These are phyloP conservation scores for Falco cherrug DNA, from an alignment of 2,797 vertebrate genomes.

Conservation along the genomic window DNA sequence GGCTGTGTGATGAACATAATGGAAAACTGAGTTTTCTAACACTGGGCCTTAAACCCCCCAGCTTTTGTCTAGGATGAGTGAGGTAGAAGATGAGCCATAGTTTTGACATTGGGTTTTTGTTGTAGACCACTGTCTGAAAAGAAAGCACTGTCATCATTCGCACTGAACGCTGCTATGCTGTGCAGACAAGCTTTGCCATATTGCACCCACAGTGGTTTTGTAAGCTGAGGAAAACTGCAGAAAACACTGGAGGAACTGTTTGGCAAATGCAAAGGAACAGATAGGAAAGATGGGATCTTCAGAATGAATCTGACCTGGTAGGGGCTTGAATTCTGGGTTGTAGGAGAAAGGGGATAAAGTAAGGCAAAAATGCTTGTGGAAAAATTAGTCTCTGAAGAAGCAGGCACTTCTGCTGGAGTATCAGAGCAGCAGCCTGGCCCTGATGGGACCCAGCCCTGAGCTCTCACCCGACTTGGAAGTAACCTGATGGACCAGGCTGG, in stretches of 20 bases:
- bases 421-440: not conserved
- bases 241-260: not conserved
- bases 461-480: not conserved
- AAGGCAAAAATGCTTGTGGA: not conserved
- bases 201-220: not conserved
- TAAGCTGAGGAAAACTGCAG: not conserved
- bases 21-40: not conserved
- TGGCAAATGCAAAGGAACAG: not conserved
- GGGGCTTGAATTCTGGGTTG: not conserved
- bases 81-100: not conserved
- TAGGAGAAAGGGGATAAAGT: not conserved
- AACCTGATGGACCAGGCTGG: not conserved
- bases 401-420: not conserved
- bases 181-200: not conserved
- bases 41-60: not conserved
- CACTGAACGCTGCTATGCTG: fast-evolving
- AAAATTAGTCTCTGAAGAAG: not conserved
- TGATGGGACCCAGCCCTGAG: not conserved
- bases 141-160: not conserved
- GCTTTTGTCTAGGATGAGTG: not conserved
- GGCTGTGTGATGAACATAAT: not conserved
- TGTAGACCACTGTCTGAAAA: not conserved
- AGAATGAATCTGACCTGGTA: not conserved
- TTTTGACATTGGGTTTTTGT: not conserved
- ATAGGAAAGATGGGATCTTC: not conserved